These are phyloP conservation scores for Lerista edwardsae DNA, from an alignment of 2,797 vertebrate genomes.

Conservation along the genomic window DNA sequence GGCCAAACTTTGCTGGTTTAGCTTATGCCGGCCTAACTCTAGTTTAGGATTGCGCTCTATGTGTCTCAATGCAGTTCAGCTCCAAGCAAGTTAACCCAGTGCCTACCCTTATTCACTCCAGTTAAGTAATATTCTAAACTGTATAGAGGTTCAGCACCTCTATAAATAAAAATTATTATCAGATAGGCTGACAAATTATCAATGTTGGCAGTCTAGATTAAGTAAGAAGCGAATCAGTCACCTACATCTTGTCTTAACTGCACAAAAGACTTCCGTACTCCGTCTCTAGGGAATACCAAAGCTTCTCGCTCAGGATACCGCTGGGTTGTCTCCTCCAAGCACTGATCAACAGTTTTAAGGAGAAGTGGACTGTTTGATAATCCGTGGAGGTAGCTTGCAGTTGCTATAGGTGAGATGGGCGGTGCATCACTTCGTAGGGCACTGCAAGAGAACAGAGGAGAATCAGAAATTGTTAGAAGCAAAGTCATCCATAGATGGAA, in stretches of 20 bases:
- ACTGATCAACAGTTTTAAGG: slow-evolving; percentile 77
- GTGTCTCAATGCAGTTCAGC: no score
- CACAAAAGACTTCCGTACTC: slow-evolving; percentile 83
- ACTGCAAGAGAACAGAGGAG: slow-evolving; percentile 71
- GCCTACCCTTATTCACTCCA: not conserved
- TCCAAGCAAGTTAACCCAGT: not conserved
- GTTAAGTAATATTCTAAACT: not conserved
- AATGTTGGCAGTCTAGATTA: rapidly evolving
- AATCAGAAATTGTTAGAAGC: not conserved
- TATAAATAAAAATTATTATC: not conserved
- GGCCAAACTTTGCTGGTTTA: no score
- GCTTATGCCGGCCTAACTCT: no score
- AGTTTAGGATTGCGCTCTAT: no score
- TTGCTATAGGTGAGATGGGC: slow-evolving; percentile 70
- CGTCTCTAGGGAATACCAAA: slow-evolving; percentile 78
- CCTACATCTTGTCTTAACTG: slow-evolving; percentile 86
- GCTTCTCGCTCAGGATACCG: slow-evolving; percentile 83
- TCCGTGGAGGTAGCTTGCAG: slow-evolving; percentile 86
- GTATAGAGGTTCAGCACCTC: not conserved
- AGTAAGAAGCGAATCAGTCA: rapidly evolving
- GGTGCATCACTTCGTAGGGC: slow-evolving; percentile 68
- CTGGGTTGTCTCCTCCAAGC: slow-evolving; percentile 74
- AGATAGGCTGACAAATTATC: not conserved
- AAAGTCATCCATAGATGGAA: not conserved
- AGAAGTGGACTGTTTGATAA: slow-evolving; percentile 65